These are phyloP conservation scores for Cyclura pinguis DNA, from an alignment of 2,797 vertebrate species.

Conservation along the genomic window DNA sequence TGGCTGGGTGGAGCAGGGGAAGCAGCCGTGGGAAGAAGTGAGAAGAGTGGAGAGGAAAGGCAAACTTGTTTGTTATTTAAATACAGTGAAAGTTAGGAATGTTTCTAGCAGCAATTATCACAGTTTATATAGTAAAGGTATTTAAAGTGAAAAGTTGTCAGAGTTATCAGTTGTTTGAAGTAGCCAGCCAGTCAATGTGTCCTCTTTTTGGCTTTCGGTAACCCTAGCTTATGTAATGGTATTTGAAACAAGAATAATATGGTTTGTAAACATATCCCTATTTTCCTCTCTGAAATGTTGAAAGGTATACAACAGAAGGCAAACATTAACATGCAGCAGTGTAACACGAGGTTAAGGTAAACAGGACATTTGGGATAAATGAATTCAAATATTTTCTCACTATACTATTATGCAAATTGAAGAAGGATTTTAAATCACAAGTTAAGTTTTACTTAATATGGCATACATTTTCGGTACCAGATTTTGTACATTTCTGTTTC, in stretches of 20 bases:
- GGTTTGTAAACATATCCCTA: not conserved
- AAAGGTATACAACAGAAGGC: not conserved
- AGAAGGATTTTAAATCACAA: not conserved
- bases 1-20: too few species aligned
- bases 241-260: not conserved
- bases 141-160: too few species aligned
- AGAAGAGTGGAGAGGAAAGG: too few species aligned
- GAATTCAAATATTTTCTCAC: not conserved
- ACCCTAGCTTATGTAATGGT: not conserved
- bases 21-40: too few species aligned
- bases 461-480: not conserved
- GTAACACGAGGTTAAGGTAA: not conserved
- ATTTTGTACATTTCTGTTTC: not conserved
- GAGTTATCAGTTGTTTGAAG: too few species aligned
- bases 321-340: not conserved
- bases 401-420: not conserved
- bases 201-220: too few species aligned
- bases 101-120: too few species aligned
- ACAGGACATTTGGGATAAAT: not conserved
- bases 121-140: too few species aligned
- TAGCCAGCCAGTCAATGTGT: too few species aligned
- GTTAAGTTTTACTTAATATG: not conserved
- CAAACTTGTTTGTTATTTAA: too few species aligned
- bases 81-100: too few species aligned
- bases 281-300: not conserved